Evolutionary conservation across 2,113 vertebrate species (phyloP).

Genomic region (Orcinus orca): DNA sequence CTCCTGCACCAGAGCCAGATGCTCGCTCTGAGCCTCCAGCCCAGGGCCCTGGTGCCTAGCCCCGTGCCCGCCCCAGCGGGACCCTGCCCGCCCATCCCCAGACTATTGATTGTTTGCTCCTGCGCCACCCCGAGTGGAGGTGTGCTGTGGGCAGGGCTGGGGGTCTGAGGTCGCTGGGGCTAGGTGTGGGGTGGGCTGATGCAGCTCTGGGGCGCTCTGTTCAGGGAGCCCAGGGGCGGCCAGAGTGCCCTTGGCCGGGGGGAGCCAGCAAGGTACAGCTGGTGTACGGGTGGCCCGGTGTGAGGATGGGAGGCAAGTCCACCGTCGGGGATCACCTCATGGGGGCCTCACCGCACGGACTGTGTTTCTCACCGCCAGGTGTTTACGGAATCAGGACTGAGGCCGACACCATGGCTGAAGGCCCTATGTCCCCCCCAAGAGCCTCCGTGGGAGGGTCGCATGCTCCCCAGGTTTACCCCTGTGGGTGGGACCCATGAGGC

Average conservation of each 20-base stretch:
- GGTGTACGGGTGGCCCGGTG: background rate
- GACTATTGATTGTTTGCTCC: background rate
- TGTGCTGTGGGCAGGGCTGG: background rate
- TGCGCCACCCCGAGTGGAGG: background rate
- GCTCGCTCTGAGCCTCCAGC: background rate
- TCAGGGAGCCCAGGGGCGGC: background rate
- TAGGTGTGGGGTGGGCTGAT: background rate
- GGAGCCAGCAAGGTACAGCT: no score
- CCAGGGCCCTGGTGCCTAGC: rapidly evolving
- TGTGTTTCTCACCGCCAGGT: no score
- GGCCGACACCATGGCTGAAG: background rate
- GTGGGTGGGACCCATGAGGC: background rate
- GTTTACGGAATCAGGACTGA: background rate
- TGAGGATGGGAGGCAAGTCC: no score
- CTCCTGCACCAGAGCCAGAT: background rate
- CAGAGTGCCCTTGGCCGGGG: background rate
- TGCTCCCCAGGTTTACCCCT: background rate
- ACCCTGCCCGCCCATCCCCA: background rate
- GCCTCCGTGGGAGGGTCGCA: rapidly evolving
- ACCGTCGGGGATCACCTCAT: rapidly evolving
- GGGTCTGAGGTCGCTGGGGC: no score
- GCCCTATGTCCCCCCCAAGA: background rate
- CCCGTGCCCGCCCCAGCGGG: rapidly evolving
- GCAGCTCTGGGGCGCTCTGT: background rate
- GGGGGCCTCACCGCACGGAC: rapidly evolving